Base-by-base conservation (phyloP, 2,113 vertebrate genomes). In the Melanotaenia duboulayi region DNA sequence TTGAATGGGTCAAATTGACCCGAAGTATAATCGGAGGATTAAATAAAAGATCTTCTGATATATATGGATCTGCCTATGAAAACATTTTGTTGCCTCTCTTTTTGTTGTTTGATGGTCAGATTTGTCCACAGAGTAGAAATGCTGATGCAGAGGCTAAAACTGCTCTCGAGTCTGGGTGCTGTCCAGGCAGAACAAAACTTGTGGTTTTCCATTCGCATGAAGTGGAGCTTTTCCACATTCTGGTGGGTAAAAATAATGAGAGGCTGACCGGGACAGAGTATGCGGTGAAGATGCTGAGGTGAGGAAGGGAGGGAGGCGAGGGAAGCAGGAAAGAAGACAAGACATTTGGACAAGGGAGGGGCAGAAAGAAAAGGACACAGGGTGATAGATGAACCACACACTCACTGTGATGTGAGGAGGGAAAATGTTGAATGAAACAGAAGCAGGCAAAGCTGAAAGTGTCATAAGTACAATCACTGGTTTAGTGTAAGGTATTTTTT, bases 151-250 rank as follows among this genome's bases (percentile, higher is more conserved):
- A 82, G 87, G 86, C 78, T 89, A 87, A 90, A 93, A 71, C 87
- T 88, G 91, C 94, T 94, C 93, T 65, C 9, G 50, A 65, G 65
- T 4, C 93, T 95, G 95, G 95, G 90, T 69, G 80, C 87, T 76
- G 93, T 94, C 93, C 90, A 95, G 89, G 77, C 89, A 93, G 91
- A 94, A 90, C 91, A 94, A 93, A 94, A 93, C 72, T 91, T 95
- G 96, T 91, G 96, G 95, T 91, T 94, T 91, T 94, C 91, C 91
- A 79, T 93, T 96, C 90, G 92, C 95, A 96, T 96, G 95, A 95
- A 95, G 93, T 95, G 94, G 95, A 94, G 70, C 57, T 56, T 77
- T 60, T 96, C 95, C 95, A 96, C 92, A 90, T 86, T 84, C 92
- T 95, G 91, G 94, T 95, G 95, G 96, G 93, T 92, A 74, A 94